Evolutionary conservation across 1,140 invertebrate genomes (phyloP), one percentile per base, ranked within the genome.

Genomic region (Anastrepha obliqua): DNA sequence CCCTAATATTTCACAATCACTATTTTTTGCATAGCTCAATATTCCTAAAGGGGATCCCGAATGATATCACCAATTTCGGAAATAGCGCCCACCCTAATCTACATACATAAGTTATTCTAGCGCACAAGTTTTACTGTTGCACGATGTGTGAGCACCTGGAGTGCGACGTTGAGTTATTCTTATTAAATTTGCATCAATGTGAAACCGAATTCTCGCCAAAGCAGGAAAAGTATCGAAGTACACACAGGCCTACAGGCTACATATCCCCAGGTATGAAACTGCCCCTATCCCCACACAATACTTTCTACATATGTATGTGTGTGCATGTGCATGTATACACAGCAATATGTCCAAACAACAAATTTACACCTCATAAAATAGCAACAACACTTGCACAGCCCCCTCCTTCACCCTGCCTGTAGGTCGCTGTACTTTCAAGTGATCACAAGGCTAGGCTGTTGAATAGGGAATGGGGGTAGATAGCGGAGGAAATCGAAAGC

Each of bases 351-450:
- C 2, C 39, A 17, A 42, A 44, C 67, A n/a, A 44, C 42, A n/a
- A 74, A 74, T 74, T 74, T 47, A 17, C 67, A 74, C 67, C 67
- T 74, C 67, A 74, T 74, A 47, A 74, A 74, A 74, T 44, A 74
- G 15, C 67, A 74, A 44, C 42, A n/a, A 39, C 29, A 58, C 55
- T 17, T 62, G 15, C 60, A 62, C 60, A 17, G 4, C 4, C 3
- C 9, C 60, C 2, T 62, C 17, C 60, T 11, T 13, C 60, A 62
- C 60, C 15, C 11, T 11, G 51, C 8, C 60, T 17, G 39, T 5
- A 67, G n/a, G 20, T 5, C 11, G 29, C n/a, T 29, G 5, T 8
- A 81, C n/a, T 81, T 81, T 29, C 47, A n/a, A 51, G n/a, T 47
- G 17, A 17, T 15, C n/a, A 29, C 74, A 29, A 55, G 74, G n/a